These are phyloP conservation scores for Cisticola juncidis DNA, from an alignment of 2,113 vertebrate genomes.

Conservation along the genomic window DNA sequence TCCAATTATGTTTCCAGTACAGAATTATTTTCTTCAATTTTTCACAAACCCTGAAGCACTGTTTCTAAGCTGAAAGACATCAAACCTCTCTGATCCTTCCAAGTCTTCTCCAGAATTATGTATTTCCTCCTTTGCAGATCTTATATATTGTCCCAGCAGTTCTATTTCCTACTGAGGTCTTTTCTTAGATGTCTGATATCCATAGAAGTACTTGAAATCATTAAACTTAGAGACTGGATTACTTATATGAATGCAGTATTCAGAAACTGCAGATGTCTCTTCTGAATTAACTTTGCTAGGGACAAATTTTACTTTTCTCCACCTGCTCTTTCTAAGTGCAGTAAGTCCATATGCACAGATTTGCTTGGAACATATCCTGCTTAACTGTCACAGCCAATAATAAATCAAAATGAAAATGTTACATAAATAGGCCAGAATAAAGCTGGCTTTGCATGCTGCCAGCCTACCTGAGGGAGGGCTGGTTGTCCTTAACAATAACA, in stretches of 20 bases:
- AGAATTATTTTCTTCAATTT: not conserved
- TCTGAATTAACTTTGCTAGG: not conserved
- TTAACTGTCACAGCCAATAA: not conserved
- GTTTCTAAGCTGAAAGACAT: not conserved
- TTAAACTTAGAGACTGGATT: not conserved
- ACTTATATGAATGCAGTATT: not conserved
- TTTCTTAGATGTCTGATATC: not conserved
- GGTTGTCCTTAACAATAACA: not conserved
- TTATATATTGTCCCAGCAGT: not conserved
- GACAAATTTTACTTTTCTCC: not conserved
- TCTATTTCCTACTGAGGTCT: not conserved
- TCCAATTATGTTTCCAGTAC: not conserved
- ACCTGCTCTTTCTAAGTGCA: not conserved
- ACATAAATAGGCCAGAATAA: not conserved
- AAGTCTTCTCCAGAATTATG: not conserved
- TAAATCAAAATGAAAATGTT: not conserved
- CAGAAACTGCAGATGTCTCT: not conserved
- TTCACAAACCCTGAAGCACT: not conserved
- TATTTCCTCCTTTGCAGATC: not conserved
- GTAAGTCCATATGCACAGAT: not conserved
- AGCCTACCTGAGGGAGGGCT: not conserved
- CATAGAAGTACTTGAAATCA: not conserved
- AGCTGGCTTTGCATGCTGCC: not conserved
- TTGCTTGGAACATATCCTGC: not conserved
- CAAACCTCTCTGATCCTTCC: not conserved